Base-by-base conservation (phyloP, 2,113 vertebrate genomes). In the Osmerus mordax region DNA sequence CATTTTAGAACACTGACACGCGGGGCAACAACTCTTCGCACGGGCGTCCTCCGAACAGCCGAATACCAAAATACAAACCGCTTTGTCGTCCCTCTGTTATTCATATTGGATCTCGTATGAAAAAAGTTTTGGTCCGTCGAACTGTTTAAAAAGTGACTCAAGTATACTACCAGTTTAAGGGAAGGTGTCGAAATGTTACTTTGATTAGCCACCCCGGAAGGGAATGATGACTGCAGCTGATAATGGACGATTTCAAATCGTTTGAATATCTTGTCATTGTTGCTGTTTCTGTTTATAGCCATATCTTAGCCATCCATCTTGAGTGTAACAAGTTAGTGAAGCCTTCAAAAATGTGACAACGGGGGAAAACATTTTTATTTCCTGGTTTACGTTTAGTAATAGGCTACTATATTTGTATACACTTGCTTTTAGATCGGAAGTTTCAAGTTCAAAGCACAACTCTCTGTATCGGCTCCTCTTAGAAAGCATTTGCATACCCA, bases 1-100 rank as follows among this genome's bases (percentile, higher is more conserved):
- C 91, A 91, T 92, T 93, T 93, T 92, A 91, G 90, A 90, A 78
- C 85, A 80, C 83, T 88, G 88, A 86, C 91, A 87, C 69, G 51
- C 62, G 69, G 73, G 63, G 71, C 63, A 58, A 47, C 58, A 73
- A 36, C 58, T 32, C 58, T 23, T 16, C 23, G 36, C 23, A 47
- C 21, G 55, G 32, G 4, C 36, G 23, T 14, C 66, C 25, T 9
- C 16, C 36, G 11, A 29, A 16, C 66, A 12, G 64, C 47, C 6
- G 66, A 4, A 47, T 14, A 29, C 28, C 61, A 18, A 36, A 16
- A 32, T 64, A 64, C 36, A 41, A 41, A 7, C 36, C 36, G 36
- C 36, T 41, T 8, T 2, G 8, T 1, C 36, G 36, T 41, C 36
- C 1, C 36, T 8, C 8, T 41, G 4, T 8, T 41, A 41, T 41